Evolutionary conservation across 2,797 vertebrate genomes (phyloP), one percentile per base, ranked within the genome.

Genomic region (Neoniphon sammara): DNA sequence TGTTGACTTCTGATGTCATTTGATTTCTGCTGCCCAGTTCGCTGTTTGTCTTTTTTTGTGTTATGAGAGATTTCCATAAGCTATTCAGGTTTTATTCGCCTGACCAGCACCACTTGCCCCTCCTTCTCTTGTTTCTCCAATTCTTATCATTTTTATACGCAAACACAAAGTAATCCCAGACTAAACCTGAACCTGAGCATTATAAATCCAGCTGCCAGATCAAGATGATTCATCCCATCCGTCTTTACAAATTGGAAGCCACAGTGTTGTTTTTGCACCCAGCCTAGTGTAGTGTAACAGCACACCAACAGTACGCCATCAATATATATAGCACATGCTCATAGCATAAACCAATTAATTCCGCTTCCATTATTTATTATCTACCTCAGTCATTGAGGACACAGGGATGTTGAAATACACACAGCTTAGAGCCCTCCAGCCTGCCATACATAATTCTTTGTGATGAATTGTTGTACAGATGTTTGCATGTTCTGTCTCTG

Each of bases 391-490:
- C 75, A 27, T 49, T 11, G 57, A 73, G 73, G 84, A 88, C 80
- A 71, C 70, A 7, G 74, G 54, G 63, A 84, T 75, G 61, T 46
- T 85, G 84, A 88, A 83, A 82, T 84, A 70, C 75, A 85, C 78
- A 44, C 85, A 70, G 71, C 77, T 89, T 76, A 70, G 62, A 86
- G 76, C 60, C 63, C 72, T 72, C 67, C 74, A 61, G 59, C 62
- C 85, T 70, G 77, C 69, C 74, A 70, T 73, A 75, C 79, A 87
- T 90, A 84, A 84, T 84, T 87, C 88, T 87, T 81, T 81, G 75
- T 88, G 81, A 90, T 89, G 90, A 89, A 91, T 85, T 80, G 73
- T 83, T 42, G 77, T 91, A 75, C 93, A 93, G 91, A 93, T 94
- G 93, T 93, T 93, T 88, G 78, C 83, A 89, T 91, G 86, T 85